A percentile compares a stretch with the other conserved stretches of the same genome.
Evolutionary conservation across 2,888 invertebrate species (phyloP).

Genomic region (Hydroisotoma schaefferi): DNA sequence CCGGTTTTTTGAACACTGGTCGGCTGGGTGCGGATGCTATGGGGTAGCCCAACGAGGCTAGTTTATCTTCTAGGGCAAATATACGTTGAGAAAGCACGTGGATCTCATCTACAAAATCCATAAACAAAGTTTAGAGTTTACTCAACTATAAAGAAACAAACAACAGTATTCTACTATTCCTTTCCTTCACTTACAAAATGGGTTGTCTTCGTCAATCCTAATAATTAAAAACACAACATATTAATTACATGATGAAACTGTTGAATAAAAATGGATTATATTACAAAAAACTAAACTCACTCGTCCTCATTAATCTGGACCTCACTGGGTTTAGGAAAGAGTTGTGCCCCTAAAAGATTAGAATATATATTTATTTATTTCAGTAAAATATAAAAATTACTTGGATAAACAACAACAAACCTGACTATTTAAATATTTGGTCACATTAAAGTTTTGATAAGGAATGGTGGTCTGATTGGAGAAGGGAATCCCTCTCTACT

Average conservation of each 20-base stretch:
- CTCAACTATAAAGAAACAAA: not conserved
- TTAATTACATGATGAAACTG: too few species aligned
- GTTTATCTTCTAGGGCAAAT: slow-evolving; percentile 26
- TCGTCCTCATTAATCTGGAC: slow-evolving; percentile 18
- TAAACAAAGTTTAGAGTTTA: slow-evolving; percentile 2
- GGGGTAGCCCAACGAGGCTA: slow-evolving; percentile 13
- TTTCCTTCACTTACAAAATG: slow-evolving; percentile 35
- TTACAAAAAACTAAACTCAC: slow-evolving; percentile 16
- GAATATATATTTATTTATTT: too few species aligned
- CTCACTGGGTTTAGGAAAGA: slow-evolving; percentile 24
- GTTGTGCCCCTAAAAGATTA: slow-evolving; percentile 18
- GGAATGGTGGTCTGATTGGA: too few species aligned
- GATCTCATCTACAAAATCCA: slow-evolving; percentile 26
- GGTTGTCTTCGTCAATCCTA: slow-evolving; percentile 29
- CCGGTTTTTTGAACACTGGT: not conserved
- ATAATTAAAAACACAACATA: slow-evolving; percentile 11
- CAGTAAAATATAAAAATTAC: too few species aligned
- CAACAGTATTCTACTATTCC: too few species aligned
- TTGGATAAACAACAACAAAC: too few species aligned
- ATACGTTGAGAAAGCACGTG: slow-evolving; percentile 30
- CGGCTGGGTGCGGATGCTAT: not conserved
- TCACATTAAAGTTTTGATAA: too few species aligned
- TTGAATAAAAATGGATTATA: not conserved
- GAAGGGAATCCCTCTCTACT: too few species aligned
- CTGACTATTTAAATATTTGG: too few species aligned